phyloP scores from a whole-genome alignment of 1,140 invertebrate species.

The Drosophila nigromelanica region DNA sequence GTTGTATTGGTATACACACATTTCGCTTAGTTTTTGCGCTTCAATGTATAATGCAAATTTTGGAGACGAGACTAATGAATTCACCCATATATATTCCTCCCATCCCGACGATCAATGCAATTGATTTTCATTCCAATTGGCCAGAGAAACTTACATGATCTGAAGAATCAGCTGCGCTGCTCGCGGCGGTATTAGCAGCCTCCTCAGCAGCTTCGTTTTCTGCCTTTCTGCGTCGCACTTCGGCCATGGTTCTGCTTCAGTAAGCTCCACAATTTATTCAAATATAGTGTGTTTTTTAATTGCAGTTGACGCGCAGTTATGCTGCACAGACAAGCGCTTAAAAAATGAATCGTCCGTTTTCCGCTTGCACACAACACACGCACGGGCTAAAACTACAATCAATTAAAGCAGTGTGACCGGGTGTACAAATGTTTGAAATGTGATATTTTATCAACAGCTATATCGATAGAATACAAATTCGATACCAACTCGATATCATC shows the following conservation, averaged over 20 bases:
- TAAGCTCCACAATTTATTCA: constrained; percentile 32
- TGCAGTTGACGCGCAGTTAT: constrained; percentile 35
- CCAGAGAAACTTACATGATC: constrained; percentile 76
- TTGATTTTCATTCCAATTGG: constrained; percentile 4
- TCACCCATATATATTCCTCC: neutral
- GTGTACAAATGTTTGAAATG: constrained; percentile 3
- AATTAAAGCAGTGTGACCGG: constrained; percentile 30
- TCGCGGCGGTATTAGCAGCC: constrained; percentile 51
- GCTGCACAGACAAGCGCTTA: constrained; percentile 40
- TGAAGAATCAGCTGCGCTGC: constrained; percentile 80
- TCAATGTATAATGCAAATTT: constrained; percentile 66
- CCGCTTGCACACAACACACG: constrained; percentile 24
- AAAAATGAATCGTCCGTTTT: constrained; percentile 32
- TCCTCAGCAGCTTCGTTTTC: constrained; percentile 57
- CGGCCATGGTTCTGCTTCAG: constrained; percentile 52
- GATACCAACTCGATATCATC: constrained; percentile 1
- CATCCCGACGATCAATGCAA: constrained; percentile 19
- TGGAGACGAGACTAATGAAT: constrained; percentile 5
- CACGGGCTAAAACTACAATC: constrained; percentile 35
- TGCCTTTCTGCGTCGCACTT: constrained; percentile 76
- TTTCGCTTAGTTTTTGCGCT: constrained; percentile 52
- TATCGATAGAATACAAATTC: constrained; percentile 4
- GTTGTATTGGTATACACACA: constrained; percentile 61
- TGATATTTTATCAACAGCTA: constrained; percentile 19
- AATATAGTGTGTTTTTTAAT: constrained; percentile 9